These are phyloP conservation scores for Thrips palmi DNA, from an alignment of 1,140 invertebrate genomes.

Conservation along the genomic window DNA sequence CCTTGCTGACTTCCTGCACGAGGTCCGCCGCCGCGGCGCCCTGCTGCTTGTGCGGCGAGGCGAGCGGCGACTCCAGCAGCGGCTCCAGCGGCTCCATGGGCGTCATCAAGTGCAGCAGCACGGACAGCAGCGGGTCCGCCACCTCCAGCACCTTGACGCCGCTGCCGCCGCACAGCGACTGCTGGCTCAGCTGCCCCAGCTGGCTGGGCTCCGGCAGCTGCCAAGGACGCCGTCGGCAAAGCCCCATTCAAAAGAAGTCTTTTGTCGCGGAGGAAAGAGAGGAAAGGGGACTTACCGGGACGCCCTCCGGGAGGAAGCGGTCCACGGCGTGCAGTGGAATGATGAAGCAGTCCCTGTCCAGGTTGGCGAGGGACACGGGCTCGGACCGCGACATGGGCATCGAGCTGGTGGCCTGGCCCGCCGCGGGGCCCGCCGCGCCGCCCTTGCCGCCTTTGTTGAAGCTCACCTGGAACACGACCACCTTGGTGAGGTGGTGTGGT, in stretches of 20 bases:
- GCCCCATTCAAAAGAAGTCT: not conserved
- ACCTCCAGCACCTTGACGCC: conserved; percentile 67
- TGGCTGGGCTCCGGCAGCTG: conserved; percentile 9
- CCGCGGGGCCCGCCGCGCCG: conserved; percentile 16
- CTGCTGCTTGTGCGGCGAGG: conserved; percentile 56
- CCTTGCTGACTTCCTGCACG: conserved; percentile 48
- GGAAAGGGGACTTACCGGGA: conserved; percentile 41
- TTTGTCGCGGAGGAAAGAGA: not conserved
- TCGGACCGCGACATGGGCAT: conserved; percentile 30
- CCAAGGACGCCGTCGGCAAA: not conserved
- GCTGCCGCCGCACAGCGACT: too few species aligned
- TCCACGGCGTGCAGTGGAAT: conserved; percentile 70
- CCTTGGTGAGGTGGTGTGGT: not conserved
- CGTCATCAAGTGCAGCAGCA: conserved; percentile 74
- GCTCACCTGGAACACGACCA: conserved; percentile 14
- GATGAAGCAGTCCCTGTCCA: conserved; percentile 75
- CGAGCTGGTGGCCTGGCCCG: conserved; percentile 17
- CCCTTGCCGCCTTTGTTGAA: conserved; percentile 13
- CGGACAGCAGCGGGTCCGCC: conserved; percentile 69
- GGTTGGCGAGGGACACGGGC: conserved; percentile 50
- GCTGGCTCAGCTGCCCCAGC: too few species aligned
- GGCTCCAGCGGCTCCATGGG: conserved; percentile 65
- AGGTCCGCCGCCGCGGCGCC: conserved; percentile 56
- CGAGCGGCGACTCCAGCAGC: conserved; percentile 58
- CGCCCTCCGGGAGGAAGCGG: conserved; percentile 66